Evolutionary conservation across 2,888 invertebrate genomes (phyloP), one percentile per base, ranked within the genome.

Genomic region (Scaptomyza tumidula): DNA sequence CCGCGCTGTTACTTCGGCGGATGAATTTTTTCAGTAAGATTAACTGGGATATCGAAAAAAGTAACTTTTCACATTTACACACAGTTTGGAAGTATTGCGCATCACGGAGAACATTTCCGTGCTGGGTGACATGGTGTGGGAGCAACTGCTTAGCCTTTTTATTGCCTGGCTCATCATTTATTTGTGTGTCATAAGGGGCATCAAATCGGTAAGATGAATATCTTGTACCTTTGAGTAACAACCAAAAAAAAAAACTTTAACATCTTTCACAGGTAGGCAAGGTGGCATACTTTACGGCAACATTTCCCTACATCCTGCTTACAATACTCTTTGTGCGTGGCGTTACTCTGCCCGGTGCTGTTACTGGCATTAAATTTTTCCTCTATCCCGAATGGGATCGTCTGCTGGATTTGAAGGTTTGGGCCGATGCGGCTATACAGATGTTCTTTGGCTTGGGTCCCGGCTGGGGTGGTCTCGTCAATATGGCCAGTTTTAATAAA

Each of bases 341-440:
- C 6, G 93, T 97, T 43, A 97, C 97, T 0, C 92, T 97, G 63
- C 96, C 96, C 50, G 97, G 97, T 31, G 96, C 97, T 37, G 93
- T 93, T 92, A 93, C 94, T 67, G 97, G 97, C 10, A 95, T 97
- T 69, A 90, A 93, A 48, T 97, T 96, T 90, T 97, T 97, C 86
- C 93, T 97, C 62, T 93, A 94, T 74, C 97, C 97, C 0, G 94
- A 97, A 86, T 97, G 97, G 95, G 92, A 93, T 39, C 95, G 96
- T 83, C 93, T 98, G 39, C 92, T 93, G 13, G 96, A 97, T 89
- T 94, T 97, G 14, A 95, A 95, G 92, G 97, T 98, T 5, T 98
- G 98, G 98, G 95, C 96, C 0, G 97, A 98, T 91, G 98, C 98
- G 0, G 97, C 97, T 0, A 95, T 97, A n/a, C 98, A 98, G 92